Percentiles rank a stretch among this genome's conserved stretches.
Evolutionary conservation across 2,888 invertebrate genomes (phyloP).

Genomic region (Eupithecia vulgata): DNA sequence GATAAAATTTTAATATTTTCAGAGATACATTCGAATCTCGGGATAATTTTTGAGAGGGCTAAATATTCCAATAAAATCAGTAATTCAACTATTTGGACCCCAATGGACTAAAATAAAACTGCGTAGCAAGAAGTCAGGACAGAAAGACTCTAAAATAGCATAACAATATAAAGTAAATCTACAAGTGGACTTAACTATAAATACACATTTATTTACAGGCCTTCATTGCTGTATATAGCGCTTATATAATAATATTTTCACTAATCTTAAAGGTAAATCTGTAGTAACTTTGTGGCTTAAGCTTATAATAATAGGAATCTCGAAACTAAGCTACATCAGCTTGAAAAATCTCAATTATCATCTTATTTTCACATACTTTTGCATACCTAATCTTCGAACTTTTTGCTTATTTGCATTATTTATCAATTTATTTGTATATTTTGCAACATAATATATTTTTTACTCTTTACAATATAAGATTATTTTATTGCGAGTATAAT

Average conservation of each 20-base stretch:
- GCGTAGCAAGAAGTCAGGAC: not conserved
- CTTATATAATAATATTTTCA: constrained; percentile 34
- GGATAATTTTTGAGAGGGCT: not conserved
- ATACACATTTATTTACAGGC: constrained; percentile 31
- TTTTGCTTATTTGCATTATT: constrained; percentile 4
- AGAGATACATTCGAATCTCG: not conserved
- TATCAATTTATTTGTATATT: not conserved
- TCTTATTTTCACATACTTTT: constrained; percentile 19
- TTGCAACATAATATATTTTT: constrained; percentile 11
- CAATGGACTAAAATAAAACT: constrained; percentile 7
- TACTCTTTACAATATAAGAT: constrained; percentile 6
- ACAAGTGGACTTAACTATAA: constrained; percentile 24
- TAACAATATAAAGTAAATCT: constrained; percentile 9
- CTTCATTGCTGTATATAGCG: constrained; percentile 33
- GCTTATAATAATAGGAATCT: constrained; percentile 67
- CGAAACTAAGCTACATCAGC: constrained; percentile 52
- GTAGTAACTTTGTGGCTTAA: constrained; percentile 61
- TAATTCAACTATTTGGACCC: constrained; percentile 16
- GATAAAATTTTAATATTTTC: not conserved
- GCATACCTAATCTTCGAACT: not conserved
- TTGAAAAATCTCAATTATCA: constrained; percentile 43
- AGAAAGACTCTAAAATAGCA: not conserved
- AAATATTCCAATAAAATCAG: not conserved
- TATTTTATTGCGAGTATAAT: constrained; percentile 4
- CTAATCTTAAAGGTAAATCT: constrained; percentile 50